phyloP scores from a whole-genome alignment of 64 coral and sea anemone genomes.

The Pachyseris speciosa region DNA sequence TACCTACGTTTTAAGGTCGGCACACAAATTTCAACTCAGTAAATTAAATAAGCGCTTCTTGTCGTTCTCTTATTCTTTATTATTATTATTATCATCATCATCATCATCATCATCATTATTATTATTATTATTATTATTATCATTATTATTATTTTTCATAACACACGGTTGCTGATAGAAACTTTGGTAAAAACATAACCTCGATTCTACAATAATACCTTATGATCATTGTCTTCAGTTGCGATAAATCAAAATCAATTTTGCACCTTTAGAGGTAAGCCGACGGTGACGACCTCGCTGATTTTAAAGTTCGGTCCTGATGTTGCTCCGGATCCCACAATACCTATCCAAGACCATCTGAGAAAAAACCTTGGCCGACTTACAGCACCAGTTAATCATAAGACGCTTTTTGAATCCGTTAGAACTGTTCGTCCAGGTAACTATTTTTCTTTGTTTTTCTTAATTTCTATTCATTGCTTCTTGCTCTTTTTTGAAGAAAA shows the following conservation, averaged over 20 bases:
- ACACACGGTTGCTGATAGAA: too few relatives aligned
- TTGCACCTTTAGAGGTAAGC: neutral
- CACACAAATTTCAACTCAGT: too few relatives aligned
- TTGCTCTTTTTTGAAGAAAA: neutral
- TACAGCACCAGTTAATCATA: constrained; percentile 72
- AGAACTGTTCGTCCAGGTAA: constrained; percentile 83
- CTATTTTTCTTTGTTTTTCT: neutral
- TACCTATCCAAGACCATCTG: constrained; percentile 73
- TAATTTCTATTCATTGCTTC: neutral
- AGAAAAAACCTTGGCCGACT: constrained; percentile 84
- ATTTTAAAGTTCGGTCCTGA: constrained; percentile 83
- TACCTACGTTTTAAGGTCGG: too few relatives aligned
- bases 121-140: too few relatives aligned
- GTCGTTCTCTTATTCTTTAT: too few relatives aligned
- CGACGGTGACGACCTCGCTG: constrained; percentile 28
- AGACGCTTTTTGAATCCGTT: constrained; percentile 66
- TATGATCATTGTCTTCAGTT: neutral
- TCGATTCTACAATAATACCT: too few relatives aligned
- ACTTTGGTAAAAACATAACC: too few relatives aligned
- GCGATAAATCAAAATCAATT: neutral
- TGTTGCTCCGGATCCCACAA: constrained; percentile 74
- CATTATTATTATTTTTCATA: too few relatives aligned
- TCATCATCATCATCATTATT: too few relatives aligned
- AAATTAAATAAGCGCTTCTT: too few relatives aligned
- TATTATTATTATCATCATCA: too few relatives aligned